These are phyloP conservation scores for Sarcophaga rosellei DNA, from an alignment of 2,888 invertebrate genomes.

Conservation along the genomic window DNA sequence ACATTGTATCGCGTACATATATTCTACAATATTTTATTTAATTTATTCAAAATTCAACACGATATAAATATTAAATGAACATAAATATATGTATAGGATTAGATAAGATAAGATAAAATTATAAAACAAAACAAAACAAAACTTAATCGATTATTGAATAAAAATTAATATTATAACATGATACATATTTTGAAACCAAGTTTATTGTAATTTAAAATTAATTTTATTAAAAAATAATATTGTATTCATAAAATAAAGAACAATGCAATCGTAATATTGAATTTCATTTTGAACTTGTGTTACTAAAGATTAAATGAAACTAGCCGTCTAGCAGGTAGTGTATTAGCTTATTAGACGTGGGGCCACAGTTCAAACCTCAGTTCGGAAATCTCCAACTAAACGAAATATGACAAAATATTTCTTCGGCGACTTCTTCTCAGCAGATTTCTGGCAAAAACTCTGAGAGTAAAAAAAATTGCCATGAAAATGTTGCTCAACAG, in stretches of 20 bases:
- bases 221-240: constrained; percentile 19
- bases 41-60: constrained; percentile 13
- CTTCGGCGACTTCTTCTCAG: too few relatives aligned
- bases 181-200: constrained; percentile 65
- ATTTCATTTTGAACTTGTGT: too few relatives aligned
- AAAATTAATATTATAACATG: not conserved
- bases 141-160: not conserved
- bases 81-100: not conserved
- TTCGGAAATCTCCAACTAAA: too few relatives aligned
- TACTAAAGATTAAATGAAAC: too few relatives aligned
- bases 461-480: too few relatives aligned
- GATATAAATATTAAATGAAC: constrained; percentile 1
- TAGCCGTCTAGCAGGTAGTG: too few relatives aligned
- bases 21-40: not conserved
- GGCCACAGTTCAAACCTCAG: too few relatives aligned
- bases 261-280: not conserved
- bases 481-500: too few relatives aligned
- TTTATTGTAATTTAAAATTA: constrained; percentile 56
- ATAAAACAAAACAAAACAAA: constrained; percentile 13
- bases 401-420: too few relatives aligned
- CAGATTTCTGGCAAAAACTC: too few relatives aligned
- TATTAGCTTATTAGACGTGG: too few relatives aligned
- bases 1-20: not conserved
- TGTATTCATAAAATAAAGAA: constrained; percentile 41
- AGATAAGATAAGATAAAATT: not conserved